phyloP scores from a whole-genome alignment of 1,140 invertebrate species.

The Thaumetopoea pityocampa region DNA sequence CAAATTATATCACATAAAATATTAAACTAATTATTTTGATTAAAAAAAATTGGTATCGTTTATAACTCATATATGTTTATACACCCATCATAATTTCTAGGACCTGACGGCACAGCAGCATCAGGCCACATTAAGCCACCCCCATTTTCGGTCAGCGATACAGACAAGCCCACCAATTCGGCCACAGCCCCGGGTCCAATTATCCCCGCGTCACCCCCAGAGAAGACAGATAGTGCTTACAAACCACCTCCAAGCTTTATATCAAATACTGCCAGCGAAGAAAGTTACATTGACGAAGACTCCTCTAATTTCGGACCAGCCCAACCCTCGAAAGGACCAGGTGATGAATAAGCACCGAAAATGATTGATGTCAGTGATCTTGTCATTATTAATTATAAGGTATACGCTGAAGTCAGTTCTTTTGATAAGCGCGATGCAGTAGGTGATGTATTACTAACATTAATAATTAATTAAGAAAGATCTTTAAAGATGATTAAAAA shows the following conservation, averaged over 20 bases:
- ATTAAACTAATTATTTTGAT: too few relatives aligned
- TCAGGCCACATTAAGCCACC: slow-evolving; percentile 73
- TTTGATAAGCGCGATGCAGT: too few relatives aligned
- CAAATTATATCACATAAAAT: too few relatives aligned
- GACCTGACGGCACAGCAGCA: slow-evolving; percentile 71
- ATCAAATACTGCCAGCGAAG: slow-evolving; percentile 31
- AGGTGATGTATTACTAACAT: too few relatives aligned
- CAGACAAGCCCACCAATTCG: slow-evolving; percentile 39
- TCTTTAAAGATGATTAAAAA: too few relatives aligned
- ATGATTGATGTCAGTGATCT: slow-evolving; percentile 67
- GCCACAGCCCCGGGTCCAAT: slow-evolving; percentile 4
- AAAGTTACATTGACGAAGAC: slow-evolving; percentile 51
- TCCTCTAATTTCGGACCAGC: slow-evolving; percentile 36
- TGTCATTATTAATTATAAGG: slow-evolving; percentile 28
- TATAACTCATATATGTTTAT: too few relatives aligned
- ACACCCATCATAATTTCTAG: too few relatives aligned
- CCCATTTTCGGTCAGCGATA: slow-evolving; percentile 47
- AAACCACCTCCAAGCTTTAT: slow-evolving; percentile 34
- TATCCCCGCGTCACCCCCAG: not conserved
- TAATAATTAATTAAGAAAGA: too few relatives aligned
- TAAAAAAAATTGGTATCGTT: too few relatives aligned
- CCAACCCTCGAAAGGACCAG: slow-evolving; percentile 63
- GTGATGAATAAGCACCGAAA: slow-evolving; percentile 66
- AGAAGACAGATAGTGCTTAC: slow-evolving; percentile 18
- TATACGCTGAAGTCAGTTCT: too few relatives aligned